A percentile compares a stretch with the other conserved stretches of the same genome.
These are phyloP conservation scores for Acronicta leporina DNA, from an alignment of 2,888 invertebrate genomes.

Conservation along the genomic window DNA sequence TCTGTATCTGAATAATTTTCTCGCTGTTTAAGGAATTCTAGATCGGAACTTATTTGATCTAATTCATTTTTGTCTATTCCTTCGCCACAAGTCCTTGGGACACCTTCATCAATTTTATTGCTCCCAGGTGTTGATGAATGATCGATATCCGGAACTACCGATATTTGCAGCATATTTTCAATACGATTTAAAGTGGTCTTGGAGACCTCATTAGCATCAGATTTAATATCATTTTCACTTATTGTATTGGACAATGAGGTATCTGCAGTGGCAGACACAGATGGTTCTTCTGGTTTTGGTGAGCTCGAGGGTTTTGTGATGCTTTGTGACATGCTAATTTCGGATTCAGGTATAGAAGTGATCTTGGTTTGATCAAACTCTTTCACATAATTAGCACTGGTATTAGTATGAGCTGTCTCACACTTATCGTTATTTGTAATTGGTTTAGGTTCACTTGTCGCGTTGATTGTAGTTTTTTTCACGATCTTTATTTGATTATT, in stretches of 20 bases:
- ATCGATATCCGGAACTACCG: conserved; percentile 2
- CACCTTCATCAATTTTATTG: conserved; percentile 8
- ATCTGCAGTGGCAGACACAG: not conserved
- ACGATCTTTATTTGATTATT: conserved; percentile 83
- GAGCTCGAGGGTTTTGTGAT: conserved; percentile 17
- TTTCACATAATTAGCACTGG: conserved; percentile 12
- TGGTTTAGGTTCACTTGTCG: conserved; percentile 40
- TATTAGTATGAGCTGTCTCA: conserved; percentile 18
- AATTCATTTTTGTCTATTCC: conserved; percentile 14
- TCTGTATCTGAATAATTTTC: conserved; percentile 12
- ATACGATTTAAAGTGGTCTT: conserved; percentile 7
- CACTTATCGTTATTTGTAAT: conserved; percentile 10
- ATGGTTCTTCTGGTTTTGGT: conserved; percentile 12
- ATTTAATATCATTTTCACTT: conserved; percentile 21
- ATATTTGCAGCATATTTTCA: conserved; percentile 3
- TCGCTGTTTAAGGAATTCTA: conserved; percentile 18
- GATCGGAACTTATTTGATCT: conserved; percentile 23
- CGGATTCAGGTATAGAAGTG: conserved; percentile 2
- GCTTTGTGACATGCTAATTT: not conserved
- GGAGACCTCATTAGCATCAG: conserved; percentile 10
- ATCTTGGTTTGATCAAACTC: conserved; percentile 13
- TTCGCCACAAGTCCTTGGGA: conserved; percentile 3
- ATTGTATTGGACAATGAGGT: conserved; percentile 20
- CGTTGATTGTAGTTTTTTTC: conserved; percentile 67
- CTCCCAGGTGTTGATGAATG: conserved; percentile 6